phyloP scores from a whole-genome alignment of 1,140 invertebrate species.

The Argopecten irradians region DNA sequence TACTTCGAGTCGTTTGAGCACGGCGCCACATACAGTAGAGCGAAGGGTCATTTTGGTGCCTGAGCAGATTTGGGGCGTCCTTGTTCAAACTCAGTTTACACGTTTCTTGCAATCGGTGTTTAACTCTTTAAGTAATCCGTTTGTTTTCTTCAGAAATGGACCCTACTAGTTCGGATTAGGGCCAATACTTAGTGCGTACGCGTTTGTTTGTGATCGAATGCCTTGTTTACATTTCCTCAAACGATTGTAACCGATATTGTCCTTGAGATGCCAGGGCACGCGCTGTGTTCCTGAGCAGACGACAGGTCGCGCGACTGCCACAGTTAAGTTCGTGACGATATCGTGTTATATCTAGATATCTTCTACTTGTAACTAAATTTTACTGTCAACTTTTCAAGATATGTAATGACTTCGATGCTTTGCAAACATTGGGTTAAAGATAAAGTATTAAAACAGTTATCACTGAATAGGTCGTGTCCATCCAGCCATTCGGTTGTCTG shows the following conservation, averaged over 20 bases:
- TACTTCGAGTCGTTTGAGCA: neutral
- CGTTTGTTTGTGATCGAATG: neutral
- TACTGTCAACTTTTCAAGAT: constrained; percentile 18
- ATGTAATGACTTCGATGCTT: neutral
- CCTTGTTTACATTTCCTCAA: constrained; percentile 6
- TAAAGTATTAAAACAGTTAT: neutral
- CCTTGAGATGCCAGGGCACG: neutral
- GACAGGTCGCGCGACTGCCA: neutral
- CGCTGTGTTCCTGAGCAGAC: neutral
- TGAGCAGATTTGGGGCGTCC: neutral
- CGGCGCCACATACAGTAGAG: neutral
- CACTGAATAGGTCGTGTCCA: neutral
- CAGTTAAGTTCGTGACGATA: neutral
- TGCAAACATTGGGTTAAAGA: neutral
- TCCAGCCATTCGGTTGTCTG: neutral
- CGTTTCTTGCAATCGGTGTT: neutral
- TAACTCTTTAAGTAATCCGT: neutral
- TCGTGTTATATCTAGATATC: constrained; percentile 3
- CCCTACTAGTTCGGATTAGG: neutral
- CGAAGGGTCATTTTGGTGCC: neutral
- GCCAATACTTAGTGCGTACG: neutral
- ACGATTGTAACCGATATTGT: constrained; percentile 5
- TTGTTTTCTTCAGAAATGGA: constrained; percentile 22
- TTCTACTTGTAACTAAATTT: neutral
- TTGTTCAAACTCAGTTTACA: neutral